Conservation (phyloP, 1,140 invertebrate species). For the Meloidogyne floridensis region DNA sequence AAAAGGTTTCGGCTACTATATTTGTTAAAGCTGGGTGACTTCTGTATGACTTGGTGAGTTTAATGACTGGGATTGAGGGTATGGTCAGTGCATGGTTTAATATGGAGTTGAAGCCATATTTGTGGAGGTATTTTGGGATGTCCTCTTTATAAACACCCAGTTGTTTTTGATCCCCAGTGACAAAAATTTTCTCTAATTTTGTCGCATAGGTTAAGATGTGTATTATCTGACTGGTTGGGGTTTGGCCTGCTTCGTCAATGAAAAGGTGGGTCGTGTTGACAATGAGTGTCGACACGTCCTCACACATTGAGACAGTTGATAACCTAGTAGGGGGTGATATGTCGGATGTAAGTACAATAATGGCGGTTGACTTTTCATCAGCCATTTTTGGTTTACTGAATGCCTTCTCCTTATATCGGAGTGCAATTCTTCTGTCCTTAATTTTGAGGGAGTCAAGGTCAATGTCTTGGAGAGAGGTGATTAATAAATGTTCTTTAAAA, state of each 20-base stretch:
- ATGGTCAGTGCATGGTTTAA: neutral
- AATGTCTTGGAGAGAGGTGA: neutral
- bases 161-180: conserved; percentile 5
- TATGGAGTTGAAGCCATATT: neutral
- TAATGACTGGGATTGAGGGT: neutral
- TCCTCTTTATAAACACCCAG: neutral
- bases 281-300: neutral
- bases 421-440: neutral
- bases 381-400: neutral
- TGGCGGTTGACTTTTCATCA: neutral
- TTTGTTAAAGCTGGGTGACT: neutral
- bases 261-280: neutral
- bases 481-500: neutral
- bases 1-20: neutral
- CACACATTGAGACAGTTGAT: neutral
- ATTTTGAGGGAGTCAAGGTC: neutral
- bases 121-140: neutral
- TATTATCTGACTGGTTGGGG: neutral
- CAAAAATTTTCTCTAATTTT: neutral
- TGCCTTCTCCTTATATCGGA: neutral
- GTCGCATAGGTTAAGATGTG: neutral
- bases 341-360: neutral
- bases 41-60: conserved; percentile 13
- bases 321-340: neutral
- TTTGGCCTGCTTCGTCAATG: conserved; percentile 15